Evolutionary conservation across 1,140 invertebrate genomes (phyloP).

Genomic region (Marisa cornuarietis): DNA sequence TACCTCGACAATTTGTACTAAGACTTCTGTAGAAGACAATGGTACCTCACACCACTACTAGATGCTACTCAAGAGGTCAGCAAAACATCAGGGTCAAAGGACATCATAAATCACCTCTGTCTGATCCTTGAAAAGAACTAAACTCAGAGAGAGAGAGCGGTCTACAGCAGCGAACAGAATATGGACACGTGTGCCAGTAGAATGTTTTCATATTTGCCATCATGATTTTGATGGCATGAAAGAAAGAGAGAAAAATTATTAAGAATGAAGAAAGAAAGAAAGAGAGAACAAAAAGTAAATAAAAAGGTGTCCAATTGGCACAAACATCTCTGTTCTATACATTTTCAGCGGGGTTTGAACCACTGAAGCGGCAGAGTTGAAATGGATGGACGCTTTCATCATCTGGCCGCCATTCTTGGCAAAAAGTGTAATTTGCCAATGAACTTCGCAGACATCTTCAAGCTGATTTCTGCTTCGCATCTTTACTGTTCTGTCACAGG

Average conservation of each 20-base stretch:
- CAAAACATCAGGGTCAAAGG: not conserved
- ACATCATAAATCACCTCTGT: not conserved
- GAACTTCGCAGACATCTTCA: too few relatives aligned
- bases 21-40: too few relatives aligned
- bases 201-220: too few relatives aligned
- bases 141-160: not conserved
- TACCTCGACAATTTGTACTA: too few relatives aligned
- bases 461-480: too few relatives aligned
- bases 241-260: not conserved
- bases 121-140: not conserved
- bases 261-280: not conserved
- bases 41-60: not conserved
- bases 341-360: too few relatives aligned
- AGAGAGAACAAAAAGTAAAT: not conserved
- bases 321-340: not conserved
- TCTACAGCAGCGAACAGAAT: not conserved
- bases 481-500: too few relatives aligned
- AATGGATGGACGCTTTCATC: too few relatives aligned
- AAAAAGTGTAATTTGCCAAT: too few relatives aligned
- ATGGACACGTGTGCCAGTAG: not conserved
- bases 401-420: too few relatives aligned
- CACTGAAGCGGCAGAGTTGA: too few relatives aligned
- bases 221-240: not conserved
- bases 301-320: not conserved
- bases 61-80: not conserved